Evolutionary conservation across 2,888 invertebrate species (phyloP).

Genomic region (Aphodius granarius): DNA sequence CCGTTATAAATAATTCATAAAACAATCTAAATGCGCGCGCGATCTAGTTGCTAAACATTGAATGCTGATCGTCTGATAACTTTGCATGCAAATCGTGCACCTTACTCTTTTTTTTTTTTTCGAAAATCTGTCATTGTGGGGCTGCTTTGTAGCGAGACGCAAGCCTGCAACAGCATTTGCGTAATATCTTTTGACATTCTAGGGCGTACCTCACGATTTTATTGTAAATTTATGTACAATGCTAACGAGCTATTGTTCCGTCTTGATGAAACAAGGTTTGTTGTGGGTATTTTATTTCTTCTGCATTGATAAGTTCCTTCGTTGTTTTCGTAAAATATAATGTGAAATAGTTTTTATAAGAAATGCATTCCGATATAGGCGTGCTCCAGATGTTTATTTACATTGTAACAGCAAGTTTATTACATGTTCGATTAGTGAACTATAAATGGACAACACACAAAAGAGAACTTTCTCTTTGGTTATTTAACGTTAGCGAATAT

Average conservation of each 20-base stretch:
- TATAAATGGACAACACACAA: too few species aligned
- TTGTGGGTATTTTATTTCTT: not conserved
- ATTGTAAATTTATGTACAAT: not conserved
- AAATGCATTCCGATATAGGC: too few species aligned
- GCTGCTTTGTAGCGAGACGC: not conserved
- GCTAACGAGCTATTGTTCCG: not conserved
- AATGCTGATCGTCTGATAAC: not conserved
- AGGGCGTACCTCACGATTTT: not conserved
- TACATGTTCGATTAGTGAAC: too few species aligned
- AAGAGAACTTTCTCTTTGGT: too few species aligned
- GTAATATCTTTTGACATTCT: not conserved
- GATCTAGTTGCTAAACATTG: not conserved
- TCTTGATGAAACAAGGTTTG: not conserved
- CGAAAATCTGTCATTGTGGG: not conserved
- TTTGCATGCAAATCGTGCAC: not conserved
- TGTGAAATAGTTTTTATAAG: too few species aligned
- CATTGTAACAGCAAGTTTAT: too few species aligned
- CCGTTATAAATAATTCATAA: not conserved
- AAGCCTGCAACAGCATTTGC: not conserved
- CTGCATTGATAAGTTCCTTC: not conserved
- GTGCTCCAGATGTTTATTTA: too few species aligned
- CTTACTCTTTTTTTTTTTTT: not conserved
- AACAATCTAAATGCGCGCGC: not conserved
- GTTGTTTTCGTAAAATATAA: too few species aligned
- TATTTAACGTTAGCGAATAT: too few species aligned